Evolutionary conservation across 2,888 invertebrate species (phyloP).

Genomic region (Phania funesta): DNA sequence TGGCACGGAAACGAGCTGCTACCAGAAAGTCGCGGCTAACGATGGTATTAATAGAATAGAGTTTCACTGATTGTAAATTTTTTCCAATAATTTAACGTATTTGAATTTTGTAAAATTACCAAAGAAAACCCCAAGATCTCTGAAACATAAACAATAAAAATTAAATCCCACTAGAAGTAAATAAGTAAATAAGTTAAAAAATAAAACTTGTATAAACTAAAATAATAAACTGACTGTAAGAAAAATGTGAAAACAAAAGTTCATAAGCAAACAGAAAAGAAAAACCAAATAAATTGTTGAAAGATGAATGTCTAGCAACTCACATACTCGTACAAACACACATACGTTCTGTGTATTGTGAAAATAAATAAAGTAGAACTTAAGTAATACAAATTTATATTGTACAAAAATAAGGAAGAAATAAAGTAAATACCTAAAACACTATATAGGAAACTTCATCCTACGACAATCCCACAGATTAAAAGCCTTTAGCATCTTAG

Average conservation of each 20-base stretch:
- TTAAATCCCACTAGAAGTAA: constrained; percentile 61
- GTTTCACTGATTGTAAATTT: constrained; percentile 11
- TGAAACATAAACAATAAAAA: constrained; percentile 65
- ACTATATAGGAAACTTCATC: constrained; percentile 54
- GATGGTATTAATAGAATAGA: too few relatives aligned
- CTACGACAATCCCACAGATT: constrained; percentile 79
- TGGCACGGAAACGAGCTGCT: too few relatives aligned
- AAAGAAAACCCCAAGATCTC: constrained; percentile 58
- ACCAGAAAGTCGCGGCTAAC: too few relatives aligned
- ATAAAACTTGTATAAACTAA: constrained; percentile 41
- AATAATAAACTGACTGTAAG: constrained; percentile 15
- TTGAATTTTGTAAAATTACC: background rate
- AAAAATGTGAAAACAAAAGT: constrained; percentile 43
- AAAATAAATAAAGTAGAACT: background rate
- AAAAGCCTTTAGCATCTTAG: constrained; percentile 73
- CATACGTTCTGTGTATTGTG: too few relatives aligned
- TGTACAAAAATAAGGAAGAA: constrained; percentile 19
- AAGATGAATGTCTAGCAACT: too few relatives aligned
- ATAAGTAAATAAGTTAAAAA: constrained; percentile 65
- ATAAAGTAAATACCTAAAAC: background rate
- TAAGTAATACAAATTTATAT: constrained; percentile 23
- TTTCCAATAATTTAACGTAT: background rate
- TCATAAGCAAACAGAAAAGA: constrained; percentile 18
- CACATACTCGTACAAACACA: too few relatives aligned
- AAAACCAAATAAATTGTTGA: background rate